phyloP scores from a whole-genome alignment of 2,888 invertebrate species.

The Operophtera brumata region DNA sequence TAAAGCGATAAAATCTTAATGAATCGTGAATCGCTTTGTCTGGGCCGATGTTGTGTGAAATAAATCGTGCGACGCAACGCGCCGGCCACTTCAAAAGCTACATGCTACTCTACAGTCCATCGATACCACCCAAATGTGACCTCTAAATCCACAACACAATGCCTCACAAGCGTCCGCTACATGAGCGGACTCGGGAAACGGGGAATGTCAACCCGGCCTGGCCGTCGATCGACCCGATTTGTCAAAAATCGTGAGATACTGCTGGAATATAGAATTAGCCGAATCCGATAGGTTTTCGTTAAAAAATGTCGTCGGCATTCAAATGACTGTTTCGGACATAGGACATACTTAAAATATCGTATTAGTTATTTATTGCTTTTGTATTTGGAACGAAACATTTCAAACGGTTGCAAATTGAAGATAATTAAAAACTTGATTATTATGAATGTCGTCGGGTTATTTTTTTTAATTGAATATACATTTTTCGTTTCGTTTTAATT shows the following conservation, averaged over 20 bases:
- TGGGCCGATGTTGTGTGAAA: slow-evolving; percentile 67
- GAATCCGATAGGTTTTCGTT: slow-evolving; percentile 54
- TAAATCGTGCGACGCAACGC: slow-evolving; percentile 60
- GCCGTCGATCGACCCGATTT: slow-evolving; percentile 44
- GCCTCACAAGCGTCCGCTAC: slow-evolving; percentile 28
- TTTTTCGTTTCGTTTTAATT: slow-evolving; percentile 29
- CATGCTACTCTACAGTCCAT: slow-evolving; percentile 36
- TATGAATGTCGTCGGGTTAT: slow-evolving; percentile 42
- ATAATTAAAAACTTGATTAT: slow-evolving; percentile 55
- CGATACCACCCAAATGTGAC: slow-evolving; percentile 38
- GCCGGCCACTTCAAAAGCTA: slow-evolving; percentile 65
- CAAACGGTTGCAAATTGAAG: slow-evolving; percentile 45
- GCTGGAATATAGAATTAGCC: slow-evolving; percentile 60
- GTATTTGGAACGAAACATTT: slow-evolving; percentile 47
- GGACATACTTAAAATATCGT: slow-evolving; percentile 68
- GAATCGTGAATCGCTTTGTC: slow-evolving; percentile 65
- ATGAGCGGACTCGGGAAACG: slow-evolving; percentile 38
- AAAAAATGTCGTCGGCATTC: slow-evolving; percentile 68
- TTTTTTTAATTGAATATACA: slow-evolving; percentile 35
- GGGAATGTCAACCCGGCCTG: slow-evolving; percentile 44
- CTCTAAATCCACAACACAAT: slow-evolving; percentile 33
- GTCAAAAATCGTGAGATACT: slow-evolving; percentile 55
- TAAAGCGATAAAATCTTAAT: slow-evolving; percentile 76
- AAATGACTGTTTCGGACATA: slow-evolving; percentile 48
- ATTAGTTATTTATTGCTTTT: slow-evolving; percentile 68